These are phyloP conservation scores for Pammene aurita DNA, from an alignment of 2,888 invertebrate genomes.

Conservation along the genomic window DNA sequence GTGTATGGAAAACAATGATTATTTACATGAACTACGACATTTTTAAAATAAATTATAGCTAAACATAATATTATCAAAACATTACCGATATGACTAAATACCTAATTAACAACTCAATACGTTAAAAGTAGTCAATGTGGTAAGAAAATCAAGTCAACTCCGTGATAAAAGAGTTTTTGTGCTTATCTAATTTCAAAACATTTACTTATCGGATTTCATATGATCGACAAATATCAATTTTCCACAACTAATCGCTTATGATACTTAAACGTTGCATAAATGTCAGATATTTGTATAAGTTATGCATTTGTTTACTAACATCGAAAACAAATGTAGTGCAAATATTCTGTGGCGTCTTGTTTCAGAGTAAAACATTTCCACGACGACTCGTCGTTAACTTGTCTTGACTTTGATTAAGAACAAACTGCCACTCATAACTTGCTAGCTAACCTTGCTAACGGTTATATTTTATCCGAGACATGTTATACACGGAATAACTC, in stretches of 20 bases:
- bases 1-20: too few relatives aligned
- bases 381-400: conserved; percentile 11
- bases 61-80: too few relatives aligned
- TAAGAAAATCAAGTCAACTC: too few relatives aligned
- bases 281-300: conserved; percentile 1
- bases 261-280: not conserved
- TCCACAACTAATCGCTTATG: conserved; percentile 3
- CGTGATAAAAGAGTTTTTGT: too few relatives aligned
- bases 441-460: conserved; percentile 24
- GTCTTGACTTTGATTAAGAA: conserved; percentile 24
- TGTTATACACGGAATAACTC: conserved; percentile 11
- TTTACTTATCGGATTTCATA: too few relatives aligned
- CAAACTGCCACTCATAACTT: conserved; percentile 20
- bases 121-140: too few relatives aligned
- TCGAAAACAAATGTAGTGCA: conserved; percentile 7
- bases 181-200: not conserved
- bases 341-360: conserved; percentile 9
- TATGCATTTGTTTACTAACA: conserved; percentile 22
- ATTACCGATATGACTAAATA: too few relatives aligned
- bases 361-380: conserved; percentile 21
- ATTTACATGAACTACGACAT: too few relatives aligned
- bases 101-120: too few relatives aligned
- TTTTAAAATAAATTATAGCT: too few relatives aligned
- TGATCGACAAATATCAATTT: not conserved
- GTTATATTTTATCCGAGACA: conserved; percentile 12